Conservation (phyloP, 2,113 vertebrate species). For the Glaucomys volans region DNA sequence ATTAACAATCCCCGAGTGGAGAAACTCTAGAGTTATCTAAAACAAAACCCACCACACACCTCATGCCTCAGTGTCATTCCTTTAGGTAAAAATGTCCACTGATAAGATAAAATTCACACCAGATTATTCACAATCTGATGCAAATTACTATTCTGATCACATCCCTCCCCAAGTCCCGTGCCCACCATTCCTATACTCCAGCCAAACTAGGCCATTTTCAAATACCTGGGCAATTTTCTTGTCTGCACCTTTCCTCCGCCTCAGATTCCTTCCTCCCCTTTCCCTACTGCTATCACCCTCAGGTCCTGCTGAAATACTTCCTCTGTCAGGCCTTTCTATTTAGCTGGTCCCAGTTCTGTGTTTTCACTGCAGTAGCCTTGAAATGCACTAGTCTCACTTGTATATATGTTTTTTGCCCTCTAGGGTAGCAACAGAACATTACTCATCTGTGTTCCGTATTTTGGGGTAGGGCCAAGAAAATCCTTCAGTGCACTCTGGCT, state of each 20-base stretch:
- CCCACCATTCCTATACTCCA: not conserved
- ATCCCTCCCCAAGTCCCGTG: fast-evolving
- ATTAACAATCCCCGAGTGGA: not conserved
- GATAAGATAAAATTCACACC: not conserved
- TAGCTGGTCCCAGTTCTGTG: not conserved
- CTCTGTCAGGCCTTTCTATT: not conserved
- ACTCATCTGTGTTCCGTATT: not conserved
- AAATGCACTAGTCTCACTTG: not conserved
- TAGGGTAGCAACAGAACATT: too few species aligned
- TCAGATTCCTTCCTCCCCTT: not conserved
- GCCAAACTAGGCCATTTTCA: not conserved
- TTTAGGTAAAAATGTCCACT: not conserved
- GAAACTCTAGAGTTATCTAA: not conserved
- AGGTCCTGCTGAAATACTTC: not conserved
- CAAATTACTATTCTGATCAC: not conserved
- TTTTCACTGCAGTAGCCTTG: not conserved
- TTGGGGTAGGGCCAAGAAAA: not conserved
- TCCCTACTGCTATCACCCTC: not conserved
- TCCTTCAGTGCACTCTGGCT: not conserved
- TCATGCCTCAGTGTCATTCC: not conserved
- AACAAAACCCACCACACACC: not conserved
- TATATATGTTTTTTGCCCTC: not conserved
- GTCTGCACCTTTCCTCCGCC: not conserved
- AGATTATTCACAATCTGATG: not conserved
- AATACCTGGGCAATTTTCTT: not conserved